Conservation (phyloP, 2,113 vertebrate genomes). For the Ophiodon elongatus region DNA sequence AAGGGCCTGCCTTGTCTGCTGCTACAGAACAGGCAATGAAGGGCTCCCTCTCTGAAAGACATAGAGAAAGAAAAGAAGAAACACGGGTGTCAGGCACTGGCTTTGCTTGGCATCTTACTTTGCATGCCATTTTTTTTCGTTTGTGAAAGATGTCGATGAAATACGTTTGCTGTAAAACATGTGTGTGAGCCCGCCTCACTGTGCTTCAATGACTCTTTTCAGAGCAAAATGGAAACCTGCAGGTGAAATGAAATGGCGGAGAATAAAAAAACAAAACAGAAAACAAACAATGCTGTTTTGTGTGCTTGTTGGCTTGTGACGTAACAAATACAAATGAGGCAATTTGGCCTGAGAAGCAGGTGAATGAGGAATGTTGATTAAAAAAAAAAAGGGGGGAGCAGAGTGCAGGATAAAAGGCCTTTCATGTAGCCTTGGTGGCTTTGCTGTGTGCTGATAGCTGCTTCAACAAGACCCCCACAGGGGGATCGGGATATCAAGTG, state of each 20-base stretch:
- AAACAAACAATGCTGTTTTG: constrained; percentile 21
- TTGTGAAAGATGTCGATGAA: constrained; percentile 32
- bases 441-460: constrained; percentile 72
- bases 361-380: constrained; percentile 73
- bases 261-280: not conserved
- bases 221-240: constrained; percentile 72
- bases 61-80: constrained; percentile 84
- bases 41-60: constrained; percentile 86
- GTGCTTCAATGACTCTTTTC: constrained; percentile 55
- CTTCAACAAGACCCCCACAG: constrained; percentile 67
- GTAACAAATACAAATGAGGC: constrained; percentile 67
- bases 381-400: constrained; percentile 36
- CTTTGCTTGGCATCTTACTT: constrained; percentile 62
- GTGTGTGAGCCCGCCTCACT: constrained; percentile 6
- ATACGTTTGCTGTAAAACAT: constrained; percentile 16
- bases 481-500: constrained; percentile 71
- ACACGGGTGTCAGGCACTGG: constrained; percentile 79
- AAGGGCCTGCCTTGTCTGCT: constrained; percentile 85
- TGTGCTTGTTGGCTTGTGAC: constrained; percentile 42
- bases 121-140: constrained; percentile 66
- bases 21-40: constrained; percentile 83
- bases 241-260: constrained; percentile 42
- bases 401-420: constrained; percentile 72
- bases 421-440: constrained; percentile 67
- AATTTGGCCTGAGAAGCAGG: constrained; percentile 69